phyloP scores from a whole-genome alignment of 1,140 invertebrate genomes.

The Portunus trituberculatus region DNA sequence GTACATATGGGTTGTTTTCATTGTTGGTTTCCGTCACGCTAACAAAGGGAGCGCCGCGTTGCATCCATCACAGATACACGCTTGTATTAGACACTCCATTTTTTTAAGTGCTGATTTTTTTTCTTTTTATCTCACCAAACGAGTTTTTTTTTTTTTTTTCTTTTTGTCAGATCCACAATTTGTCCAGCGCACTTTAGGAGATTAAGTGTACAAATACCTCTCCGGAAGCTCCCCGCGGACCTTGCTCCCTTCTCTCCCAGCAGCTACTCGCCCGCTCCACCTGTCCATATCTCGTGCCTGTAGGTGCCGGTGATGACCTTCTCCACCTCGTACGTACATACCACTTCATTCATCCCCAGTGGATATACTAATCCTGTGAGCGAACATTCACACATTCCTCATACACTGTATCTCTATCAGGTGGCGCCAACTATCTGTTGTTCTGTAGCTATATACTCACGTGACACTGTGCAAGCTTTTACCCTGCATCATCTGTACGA shows the following conservation, averaged over 20 bases:
- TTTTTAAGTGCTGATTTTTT: background rate
- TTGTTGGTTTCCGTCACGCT: too few relatives aligned
- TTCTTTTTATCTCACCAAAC: background rate
- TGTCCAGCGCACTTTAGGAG: background rate
- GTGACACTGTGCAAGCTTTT: slow-evolving; percentile 21
- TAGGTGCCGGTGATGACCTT: background rate
- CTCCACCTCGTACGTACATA: background rate
- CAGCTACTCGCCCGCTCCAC: background rate
- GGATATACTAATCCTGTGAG: background rate
- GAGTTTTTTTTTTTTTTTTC: background rate
- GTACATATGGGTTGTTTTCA: too few relatives aligned
- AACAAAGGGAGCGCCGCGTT: too few relatives aligned
- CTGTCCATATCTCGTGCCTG: slow-evolving; percentile 10
- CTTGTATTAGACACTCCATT: background rate
- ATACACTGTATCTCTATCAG: background rate
- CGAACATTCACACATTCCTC: background rate
- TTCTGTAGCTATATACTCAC: slow-evolving; percentile 4
- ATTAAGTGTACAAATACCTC: slow-evolving; percentile 14
- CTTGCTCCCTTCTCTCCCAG: background rate
- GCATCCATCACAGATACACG: too few relatives aligned
- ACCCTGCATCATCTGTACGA: slow-evolving; percentile 17
- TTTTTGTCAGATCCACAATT: background rate
- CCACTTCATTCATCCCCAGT: background rate
- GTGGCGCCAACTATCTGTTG: background rate
- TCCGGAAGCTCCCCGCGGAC: background rate